phyloP scores from a whole-genome alignment of 2,797 vertebrate genomes.

The Erpetoichthys calabaricus region DNA sequence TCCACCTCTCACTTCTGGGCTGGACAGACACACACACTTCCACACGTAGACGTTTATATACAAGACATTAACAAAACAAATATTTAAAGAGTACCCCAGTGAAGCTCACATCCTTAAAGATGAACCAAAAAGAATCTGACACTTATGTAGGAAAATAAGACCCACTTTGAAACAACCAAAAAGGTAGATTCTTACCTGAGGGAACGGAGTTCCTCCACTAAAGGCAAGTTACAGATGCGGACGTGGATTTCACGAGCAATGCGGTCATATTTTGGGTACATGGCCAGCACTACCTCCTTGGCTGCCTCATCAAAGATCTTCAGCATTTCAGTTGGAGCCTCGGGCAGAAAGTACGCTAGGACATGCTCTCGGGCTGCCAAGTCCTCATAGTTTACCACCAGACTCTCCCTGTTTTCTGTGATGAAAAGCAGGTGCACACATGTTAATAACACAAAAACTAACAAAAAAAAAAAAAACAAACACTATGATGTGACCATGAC shows the following conservation, averaged over 20 bases:
- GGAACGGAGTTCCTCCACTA: conserved; percentile 87
- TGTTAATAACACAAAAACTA: background rate
- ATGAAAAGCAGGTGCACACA: background rate
- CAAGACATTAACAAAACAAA: no score
- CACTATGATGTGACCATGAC: no score
- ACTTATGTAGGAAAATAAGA: no score
- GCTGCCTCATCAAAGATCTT: conserved; percentile 94
- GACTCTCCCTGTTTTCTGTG: conserved; percentile 84
- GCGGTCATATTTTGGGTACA: conserved; percentile 94
- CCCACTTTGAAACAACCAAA: no score
- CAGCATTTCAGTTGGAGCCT: conserved; percentile 87
- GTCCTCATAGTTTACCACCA: conserved; percentile 90
- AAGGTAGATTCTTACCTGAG: conserved; percentile 55
- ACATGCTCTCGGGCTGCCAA: conserved; percentile 87
- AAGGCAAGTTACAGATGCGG: conserved; percentile 83
- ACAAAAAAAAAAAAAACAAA: no score
- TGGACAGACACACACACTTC: no score
- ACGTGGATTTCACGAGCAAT: conserved; percentile 88
- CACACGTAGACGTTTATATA: no score
- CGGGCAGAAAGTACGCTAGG: conserved; percentile 86
- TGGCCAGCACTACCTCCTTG: conserved; percentile 86
- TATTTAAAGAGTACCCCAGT: no score
- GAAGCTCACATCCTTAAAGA: no score
- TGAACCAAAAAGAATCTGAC: no score
- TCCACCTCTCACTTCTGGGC: no score